A percentile compares a stretch with the other conserved stretches of the same genome.
Conservation (phyloP, 2,888 invertebrate genomes). For the Oscheius sp. region DNA sequence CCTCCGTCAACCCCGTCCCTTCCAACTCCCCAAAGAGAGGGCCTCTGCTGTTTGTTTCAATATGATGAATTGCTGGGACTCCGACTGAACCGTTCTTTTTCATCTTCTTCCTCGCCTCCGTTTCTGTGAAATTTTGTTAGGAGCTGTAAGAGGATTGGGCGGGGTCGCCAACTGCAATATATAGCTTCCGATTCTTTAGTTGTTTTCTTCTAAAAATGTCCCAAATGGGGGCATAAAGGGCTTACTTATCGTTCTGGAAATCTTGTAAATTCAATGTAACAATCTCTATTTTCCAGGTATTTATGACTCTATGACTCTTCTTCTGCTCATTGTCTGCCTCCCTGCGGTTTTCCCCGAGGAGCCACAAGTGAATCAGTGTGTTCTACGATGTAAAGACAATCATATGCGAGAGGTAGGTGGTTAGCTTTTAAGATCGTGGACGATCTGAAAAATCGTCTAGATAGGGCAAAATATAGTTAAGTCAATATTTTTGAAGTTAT, state of each 20-base stretch:
- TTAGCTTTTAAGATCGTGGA: too few species aligned
- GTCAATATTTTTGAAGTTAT: too few species aligned
- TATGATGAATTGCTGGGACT: conserved; percentile 6
- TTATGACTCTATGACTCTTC: background rate
- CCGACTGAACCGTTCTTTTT: conserved; percentile 1
- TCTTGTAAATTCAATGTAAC: too few species aligned
- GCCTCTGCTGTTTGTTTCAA: conserved; percentile 1
- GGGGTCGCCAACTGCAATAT: too few species aligned
- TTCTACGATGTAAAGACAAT: conserved; percentile 57
- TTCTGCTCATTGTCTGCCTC: background rate
- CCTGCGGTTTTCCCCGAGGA: background rate
- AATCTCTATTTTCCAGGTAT: background rate
- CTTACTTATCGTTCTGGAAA: background rate
- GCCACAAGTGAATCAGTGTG: conserved; percentile 47
- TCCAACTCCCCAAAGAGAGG: conserved; percentile 14
- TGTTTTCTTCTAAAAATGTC: too few species aligned
- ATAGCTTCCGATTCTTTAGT: too few species aligned
- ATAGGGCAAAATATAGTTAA: too few species aligned
- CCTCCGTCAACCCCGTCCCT: too few species aligned
- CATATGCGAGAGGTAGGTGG: conserved; percentile 54
- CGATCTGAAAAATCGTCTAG: too few species aligned
- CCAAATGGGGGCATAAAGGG: too few species aligned
- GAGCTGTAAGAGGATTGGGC: background rate
- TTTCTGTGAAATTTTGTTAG: conserved; percentile 1
- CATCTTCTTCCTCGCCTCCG: background rate